A percentile compares a stretch with the other conserved stretches of the same genome.
Evolutionary conservation across 2,113 vertebrate genomes (phyloP).

Genomic region (Baryphthengus martii): DNA sequence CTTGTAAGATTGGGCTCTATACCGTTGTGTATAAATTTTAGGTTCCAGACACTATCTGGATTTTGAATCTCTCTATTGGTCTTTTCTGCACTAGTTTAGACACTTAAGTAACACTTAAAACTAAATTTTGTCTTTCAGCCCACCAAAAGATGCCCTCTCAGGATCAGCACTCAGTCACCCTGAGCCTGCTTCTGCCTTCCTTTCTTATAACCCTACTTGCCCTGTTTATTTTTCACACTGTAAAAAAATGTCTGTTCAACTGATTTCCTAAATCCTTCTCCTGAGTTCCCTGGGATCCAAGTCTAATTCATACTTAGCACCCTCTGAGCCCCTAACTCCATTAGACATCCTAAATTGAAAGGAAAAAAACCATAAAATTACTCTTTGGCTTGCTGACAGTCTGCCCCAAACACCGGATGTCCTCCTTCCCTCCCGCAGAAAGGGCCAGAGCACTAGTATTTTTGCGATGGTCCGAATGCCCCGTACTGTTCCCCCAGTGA

Average conservation of each 20-base stretch:
- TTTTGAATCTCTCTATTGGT: background rate
- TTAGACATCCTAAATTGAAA: background rate
- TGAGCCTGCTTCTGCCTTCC: background rate
- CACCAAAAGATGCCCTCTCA: fast-evolving
- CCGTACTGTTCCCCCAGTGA: background rate
- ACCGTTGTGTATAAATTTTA: background rate
- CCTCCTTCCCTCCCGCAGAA: background rate
- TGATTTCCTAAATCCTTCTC: background rate
- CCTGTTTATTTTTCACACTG: background rate
- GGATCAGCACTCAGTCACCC: background rate
- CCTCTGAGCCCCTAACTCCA: background rate
- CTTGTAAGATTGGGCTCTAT: background rate
- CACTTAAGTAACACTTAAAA: background rate
- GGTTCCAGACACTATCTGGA: background rate
- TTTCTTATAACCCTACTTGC: background rate
- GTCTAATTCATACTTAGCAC: background rate
- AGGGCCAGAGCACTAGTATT: background rate
- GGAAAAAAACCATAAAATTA: background rate
- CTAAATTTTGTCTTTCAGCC: background rate
- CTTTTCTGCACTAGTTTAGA: background rate
- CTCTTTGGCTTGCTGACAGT: background rate
- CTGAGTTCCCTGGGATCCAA: background rate
- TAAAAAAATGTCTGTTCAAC: background rate
- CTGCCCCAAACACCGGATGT: background rate
- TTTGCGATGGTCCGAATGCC: background rate